Base-by-base conservation (phyloP, 2,797 vertebrate species). In the Epinephelus awoara region DNA sequence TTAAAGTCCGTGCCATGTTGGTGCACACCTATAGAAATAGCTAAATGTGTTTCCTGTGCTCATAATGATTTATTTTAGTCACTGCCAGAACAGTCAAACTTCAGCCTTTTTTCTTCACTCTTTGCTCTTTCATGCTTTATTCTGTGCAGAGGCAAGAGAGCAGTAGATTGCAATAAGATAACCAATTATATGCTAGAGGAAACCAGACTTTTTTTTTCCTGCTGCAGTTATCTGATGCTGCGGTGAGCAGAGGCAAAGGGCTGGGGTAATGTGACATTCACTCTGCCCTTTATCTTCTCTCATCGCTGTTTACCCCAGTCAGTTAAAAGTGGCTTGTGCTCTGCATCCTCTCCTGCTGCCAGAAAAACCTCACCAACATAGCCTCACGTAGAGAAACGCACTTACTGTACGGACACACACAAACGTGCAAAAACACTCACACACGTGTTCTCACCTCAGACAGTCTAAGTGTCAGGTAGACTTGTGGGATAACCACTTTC, bases 151-250 rank as follows among this genome's bases (percentile, higher is more conserved):
- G 70, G 87, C 84, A 88, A 88, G 80, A 84, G 92, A 95, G 92
- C 94, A 94, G 91, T 76, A 96, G 96, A 92, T 97, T 91, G 91
- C 93, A 93, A 92, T 89, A 91, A 94, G 96, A 97, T 97, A 96
- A 96, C 94, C 95, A 96, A 96, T 97, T 97, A 95, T 94, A 95
- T 94, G 94, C 92, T 91, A 95, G 94, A 97, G 96, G 96, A 98
- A 98, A 96, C 95, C 92, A 95, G 94, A 95, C 85, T 88, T 95
- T 95, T 95, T 96, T 94, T 94, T 94, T 93, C 94, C 85, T 85
- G 85, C 82, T 91, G 90, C 89, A 94, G 96, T 96, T 98, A 98
- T 99, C 97, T 96, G 97, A 98, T 98, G 91, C 91, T 97, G 97
- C 88, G 96, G 96, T 94, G 87, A 92, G 85, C 94, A 58, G 49